Evolutionary conservation across 2,113 vertebrate species (phyloP), one percentile per base, ranked within the genome.

Genomic region (Archilochus colubris): DNA sequence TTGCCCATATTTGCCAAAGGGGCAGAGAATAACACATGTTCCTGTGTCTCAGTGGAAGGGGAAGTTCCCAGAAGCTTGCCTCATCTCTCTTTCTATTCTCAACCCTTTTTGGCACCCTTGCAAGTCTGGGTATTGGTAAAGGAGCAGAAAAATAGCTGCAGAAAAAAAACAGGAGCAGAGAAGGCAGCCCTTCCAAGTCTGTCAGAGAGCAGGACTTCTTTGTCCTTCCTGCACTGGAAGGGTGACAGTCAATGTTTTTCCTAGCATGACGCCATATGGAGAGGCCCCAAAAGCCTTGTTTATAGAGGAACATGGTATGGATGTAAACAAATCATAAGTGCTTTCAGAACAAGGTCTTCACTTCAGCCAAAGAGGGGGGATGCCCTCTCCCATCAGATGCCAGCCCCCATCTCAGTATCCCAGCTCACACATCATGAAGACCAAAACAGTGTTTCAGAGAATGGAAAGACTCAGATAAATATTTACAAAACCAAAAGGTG

Each of bases 31-130:
- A 96, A 50, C 89, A 84, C 80, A 63, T 84, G 61, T 84, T 93
- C 88, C 80, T 84, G 36, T 61, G 91, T 79, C 77, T 96, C 23
- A 0, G 40, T 82, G 46, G 27, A 92, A 84, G 33, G 68, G 94
- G 77, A 94, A 93, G 94, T 89, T 95, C 91, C 95, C 95, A 96
- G 94, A 87, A 95, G 63, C 86, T 93, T 94, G 77, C 73, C 70
- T 96, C 87, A 70, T 86, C 78, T 89, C 66, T 62, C 66, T 91
- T 95, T 92, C 93, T 96, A 88, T 94, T 91, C 89, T 95, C 89
- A 96, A 94, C 75, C 85, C 87, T 93, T 94, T 82, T 86, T 89
- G 75, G 89, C 82, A 89, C 20, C 31, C 40, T 91, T 9, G 1
- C 84, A 82, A 91, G 48, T 33, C 91, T 88, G 72, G 57, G n/a